Base-by-base conservation (phyloP, 2,113 vertebrate species). In the Centropus unirufus region DNA sequence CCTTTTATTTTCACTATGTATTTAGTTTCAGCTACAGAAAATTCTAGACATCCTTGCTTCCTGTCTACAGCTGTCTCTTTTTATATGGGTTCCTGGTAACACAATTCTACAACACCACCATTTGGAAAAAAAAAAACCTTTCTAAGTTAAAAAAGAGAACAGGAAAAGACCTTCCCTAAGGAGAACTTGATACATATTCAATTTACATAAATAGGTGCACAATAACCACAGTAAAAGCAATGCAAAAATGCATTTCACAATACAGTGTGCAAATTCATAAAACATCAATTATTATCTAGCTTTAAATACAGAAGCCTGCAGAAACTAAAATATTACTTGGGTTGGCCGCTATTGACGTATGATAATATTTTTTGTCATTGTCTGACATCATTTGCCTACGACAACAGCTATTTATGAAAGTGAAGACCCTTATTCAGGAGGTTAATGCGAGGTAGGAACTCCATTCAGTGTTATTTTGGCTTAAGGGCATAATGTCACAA, bases 401-500 rank as follows among this genome's bases (percentile, higher is more conserved):
- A 97, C 96, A 98, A 97, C 85, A 97, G 84, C 95, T 93, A 92
- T 95, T 96, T 91, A 76, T 96, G 96, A 98, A 97, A 97, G 93
- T 88, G 87, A 97, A 97, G 97, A 97, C 97, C 97, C 91, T 98
- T 98, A 95, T 95, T 97, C 92, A 32, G 93, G 90, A 98, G 97
- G 98, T 97, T 98, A 98, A 98, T 97, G 95, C 1, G 79, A 98
- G 97, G 97, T 97, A 97, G 95, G 94, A 97, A 97, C 97, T 97
- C 93, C 93, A 97, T 98, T 98, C 97, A 93, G 81, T 97, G 95
- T 97, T 98, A 98, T 98, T 98, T 98, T 98, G 97, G 98, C 98
- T 98, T 98, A 97, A 96, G 97, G 97, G 97, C 97, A 97, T 95
- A 98, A 98, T 98, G 98, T 98, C 98, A 98, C 97, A 98, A 98